Conservation (phyloP, 2,888 invertebrate species). For the Tubiluchus corallicola region DNA sequence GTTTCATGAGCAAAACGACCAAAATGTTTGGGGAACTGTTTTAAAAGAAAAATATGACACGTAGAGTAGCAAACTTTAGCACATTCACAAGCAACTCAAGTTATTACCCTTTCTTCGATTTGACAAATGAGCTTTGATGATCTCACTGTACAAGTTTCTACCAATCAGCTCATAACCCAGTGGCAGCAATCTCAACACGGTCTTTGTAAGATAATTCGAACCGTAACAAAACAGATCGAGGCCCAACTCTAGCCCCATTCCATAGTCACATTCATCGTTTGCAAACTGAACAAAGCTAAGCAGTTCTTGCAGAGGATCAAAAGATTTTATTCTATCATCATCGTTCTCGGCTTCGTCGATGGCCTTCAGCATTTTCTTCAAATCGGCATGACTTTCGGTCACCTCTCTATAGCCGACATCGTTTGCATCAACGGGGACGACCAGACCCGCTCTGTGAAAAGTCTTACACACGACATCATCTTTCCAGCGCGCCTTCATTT, state of each 20-base stretch:
- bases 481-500: constrained; percentile 41
- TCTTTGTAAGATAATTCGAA: too few relatives aligned
- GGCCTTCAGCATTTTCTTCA: constrained; percentile 47
- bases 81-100: too few relatives aligned
- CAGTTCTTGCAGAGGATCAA: constrained; percentile 55
- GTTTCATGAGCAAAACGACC: too few relatives aligned
- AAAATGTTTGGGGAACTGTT: too few relatives aligned
- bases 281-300: constrained; percentile 70
- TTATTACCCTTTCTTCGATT: constrained; percentile 35
- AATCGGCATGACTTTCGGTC: constrained; percentile 39
- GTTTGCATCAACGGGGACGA: constrained; percentile 55
- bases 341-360: constrained; percentile 36
- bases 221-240: constrained; percentile 55
- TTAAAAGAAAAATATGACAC: too few relatives aligned
- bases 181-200: constrained; percentile 43
- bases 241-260: constrained; percentile 72
- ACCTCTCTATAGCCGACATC: constrained; percentile 61
- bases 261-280: constrained; percentile 85
- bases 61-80: too few relatives aligned
- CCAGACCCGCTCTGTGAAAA: constrained; percentile 46
- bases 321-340: constrained; percentile 38
- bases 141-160: constrained; percentile 49
- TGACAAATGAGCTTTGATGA: constrained; percentile 52
- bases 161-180: constrained; percentile 56
- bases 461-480: constrained; percentile 39